Conservation (phyloP, 2,797 vertebrate species). For the Crax fasciolata region DNA sequence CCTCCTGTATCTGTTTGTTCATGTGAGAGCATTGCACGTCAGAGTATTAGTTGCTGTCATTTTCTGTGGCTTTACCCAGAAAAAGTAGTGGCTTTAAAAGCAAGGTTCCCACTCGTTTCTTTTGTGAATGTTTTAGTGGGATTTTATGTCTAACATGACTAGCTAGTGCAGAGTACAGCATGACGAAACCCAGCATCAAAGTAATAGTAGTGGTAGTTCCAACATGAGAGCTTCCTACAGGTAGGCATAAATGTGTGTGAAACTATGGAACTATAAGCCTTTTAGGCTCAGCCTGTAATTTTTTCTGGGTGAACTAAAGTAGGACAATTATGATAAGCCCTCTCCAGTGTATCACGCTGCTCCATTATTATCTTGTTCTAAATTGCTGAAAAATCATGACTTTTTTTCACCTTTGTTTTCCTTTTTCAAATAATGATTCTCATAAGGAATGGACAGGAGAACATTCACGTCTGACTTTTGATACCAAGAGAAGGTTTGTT, state of each 20-base stretch:
- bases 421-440: neutral
- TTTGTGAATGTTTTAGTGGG: conserved; percentile 9
- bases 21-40: neutral
- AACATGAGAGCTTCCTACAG: neutral
- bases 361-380: neutral
- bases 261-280: neutral
- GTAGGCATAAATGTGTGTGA: neutral
- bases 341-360: neutral
- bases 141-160: neutral
- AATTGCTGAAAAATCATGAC: conserved; percentile 26
- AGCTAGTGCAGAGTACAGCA: accelerated
- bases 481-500: neutral
- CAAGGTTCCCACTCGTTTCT: neutral
- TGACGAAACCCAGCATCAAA: conserved; percentile 10
- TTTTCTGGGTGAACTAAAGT: conserved; percentile 11
- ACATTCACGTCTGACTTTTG: neutral
- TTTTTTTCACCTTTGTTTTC: neutral
- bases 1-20: neutral
- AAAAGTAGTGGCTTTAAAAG: neutral
- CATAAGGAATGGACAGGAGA: neutral
- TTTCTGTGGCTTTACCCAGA: neutral
- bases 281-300: neutral
- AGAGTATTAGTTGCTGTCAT: neutral
- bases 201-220: neutral
- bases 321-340: conserved; percentile 23